Evolutionary conservation across 1,140 invertebrate species (phyloP), one percentile per base, ranked within the genome.

Genomic region (Vanessa atalanta): DNA sequence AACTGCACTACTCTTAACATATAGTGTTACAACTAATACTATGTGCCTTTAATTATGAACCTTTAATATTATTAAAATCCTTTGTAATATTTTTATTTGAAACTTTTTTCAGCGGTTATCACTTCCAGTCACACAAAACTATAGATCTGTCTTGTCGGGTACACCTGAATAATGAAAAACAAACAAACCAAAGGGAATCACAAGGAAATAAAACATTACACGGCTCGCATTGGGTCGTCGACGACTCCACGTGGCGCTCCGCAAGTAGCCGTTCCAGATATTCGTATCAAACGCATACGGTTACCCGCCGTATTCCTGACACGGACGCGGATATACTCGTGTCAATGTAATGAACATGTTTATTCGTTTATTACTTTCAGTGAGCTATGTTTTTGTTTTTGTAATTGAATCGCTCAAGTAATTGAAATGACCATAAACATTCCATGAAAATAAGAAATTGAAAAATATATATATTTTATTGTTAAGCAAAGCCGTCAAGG

Each of bases 31-130:
- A 65, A 48, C 37, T 65, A 72, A 15, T 15, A 53, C 50, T 65
- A 53, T 47, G 43, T 72, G 50, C 70, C 43, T n/a, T n/a, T n/a
- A n/a, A n/a, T n/a, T n/a, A n/a, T 60, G 23, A 65, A 72, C 51
- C 20, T 72, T 53, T 61, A 31, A 14, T 31, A 37, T 61, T 61
- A 37, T 37, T 31, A 61, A 61, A 61, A 31, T 37, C 57, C 31
- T 61, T 23, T 13, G 16, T 23, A 11, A 57, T 57, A 57, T 57
- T 57, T 23, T 12, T 57, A 57, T 57, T 31, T 31, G 26, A 13
- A 57, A 11, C 20, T 26, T 23, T 11, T 37, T 61, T 61, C 57
- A 61, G 57, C 57, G 57, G 6, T 14, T 61, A 31, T 37, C 57
- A 61, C 57, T 61, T 61, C 20, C 23, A 15, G 14, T 61, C 57